phyloP scores from a whole-genome alignment of 1,140 invertebrate genomes.

The Drepana arcuata region DNA sequence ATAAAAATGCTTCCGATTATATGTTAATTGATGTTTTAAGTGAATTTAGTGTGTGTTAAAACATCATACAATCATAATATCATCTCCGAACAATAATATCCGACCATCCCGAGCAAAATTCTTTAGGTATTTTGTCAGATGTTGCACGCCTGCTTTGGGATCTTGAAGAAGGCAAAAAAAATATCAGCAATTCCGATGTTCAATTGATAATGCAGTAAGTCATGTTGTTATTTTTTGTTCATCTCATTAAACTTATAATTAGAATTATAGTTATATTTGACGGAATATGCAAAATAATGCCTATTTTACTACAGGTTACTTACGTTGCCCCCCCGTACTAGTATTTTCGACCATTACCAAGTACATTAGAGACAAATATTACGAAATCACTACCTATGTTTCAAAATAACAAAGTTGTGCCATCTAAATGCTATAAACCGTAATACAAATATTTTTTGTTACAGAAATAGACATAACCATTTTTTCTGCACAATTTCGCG shows the following conservation, averaged over 20 bases:
- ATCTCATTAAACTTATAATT: constrained; percentile 2
- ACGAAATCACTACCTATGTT: too few species aligned
- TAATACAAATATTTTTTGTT: constrained; percentile 44
- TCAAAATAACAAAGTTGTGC: too few species aligned
- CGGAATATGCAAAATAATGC: constrained; percentile 13
- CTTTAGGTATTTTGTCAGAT: constrained; percentile 64
- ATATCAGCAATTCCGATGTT: constrained; percentile 66
- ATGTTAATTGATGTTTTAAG: constrained; percentile 43
- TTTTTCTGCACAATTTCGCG: constrained; percentile 59
- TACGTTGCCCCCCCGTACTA: too few species aligned
- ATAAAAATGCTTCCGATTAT: constrained; percentile 63
- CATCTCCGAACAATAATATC: constrained; percentile 31
- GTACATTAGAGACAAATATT: too few species aligned
- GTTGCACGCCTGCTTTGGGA: constrained; percentile 70
- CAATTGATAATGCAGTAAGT: constrained; percentile 70
- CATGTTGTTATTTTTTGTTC: constrained; percentile 22
- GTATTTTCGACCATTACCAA: too few species aligned
- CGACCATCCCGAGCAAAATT: constrained; percentile 27
- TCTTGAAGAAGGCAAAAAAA: constrained; percentile 70
- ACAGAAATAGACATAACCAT: constrained; percentile 64
- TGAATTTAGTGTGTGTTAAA: constrained; percentile 42
- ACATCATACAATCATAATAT: constrained; percentile 28
- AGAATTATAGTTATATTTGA: constrained; percentile 2
- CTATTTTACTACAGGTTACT: constrained; percentile 41
- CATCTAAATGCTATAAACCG: too few species aligned